phyloP scores from a whole-genome alignment of 2,113 vertebrate genomes.

The Pholis gunnellus region DNA sequence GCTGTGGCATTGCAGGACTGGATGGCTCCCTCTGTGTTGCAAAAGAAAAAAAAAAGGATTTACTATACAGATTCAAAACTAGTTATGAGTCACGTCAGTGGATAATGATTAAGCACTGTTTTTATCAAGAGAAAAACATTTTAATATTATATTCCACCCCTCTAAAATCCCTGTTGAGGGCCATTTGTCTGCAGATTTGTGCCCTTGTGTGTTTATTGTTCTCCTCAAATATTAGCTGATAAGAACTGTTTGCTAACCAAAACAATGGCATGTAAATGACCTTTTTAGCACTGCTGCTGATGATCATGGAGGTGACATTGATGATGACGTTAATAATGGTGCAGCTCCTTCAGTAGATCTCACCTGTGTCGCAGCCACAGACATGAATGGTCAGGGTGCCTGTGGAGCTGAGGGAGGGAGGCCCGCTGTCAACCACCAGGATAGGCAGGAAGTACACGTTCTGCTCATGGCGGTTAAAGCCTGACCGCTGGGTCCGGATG shows the following conservation, averaged over 20 bases:
- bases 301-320: slow-evolving; percentile 59
- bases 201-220: slow-evolving; percentile 15
- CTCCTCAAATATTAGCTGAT: slow-evolving; percentile 25
- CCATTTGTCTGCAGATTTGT: slow-evolving; percentile 18
- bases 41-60: slow-evolving; percentile 3
- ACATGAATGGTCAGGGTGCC: slow-evolving; percentile 95
- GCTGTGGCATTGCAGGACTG: slow-evolving; percentile 97
- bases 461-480: slow-evolving; percentile 96
- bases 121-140: slow-evolving; percentile 1
- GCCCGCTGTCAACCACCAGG: slow-evolving; percentile 94
- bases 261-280: slow-evolving; percentile 43
- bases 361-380: slow-evolving; percentile 91
- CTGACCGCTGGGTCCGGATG: slow-evolving; percentile 89
- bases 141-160: not conserved
- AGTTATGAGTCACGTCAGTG: slow-evolving; percentile 2
- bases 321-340: slow-evolving; percentile 60
- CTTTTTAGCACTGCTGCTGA: slow-evolving; percentile 41
- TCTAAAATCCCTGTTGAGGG: not conserved
- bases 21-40: slow-evolving; percentile 86
- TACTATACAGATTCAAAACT: not conserved
- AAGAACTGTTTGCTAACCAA: slow-evolving; percentile 52
- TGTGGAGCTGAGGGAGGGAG: slow-evolving; percentile 94
- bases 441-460: slow-evolving; percentile 96
- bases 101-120: slow-evolving; percentile 20
- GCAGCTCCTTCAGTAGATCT: slow-evolving; percentile 46